Evolutionary conservation across 1,140 invertebrate species (phyloP).

Genomic region (Dendrolimus punctatus): DNA sequence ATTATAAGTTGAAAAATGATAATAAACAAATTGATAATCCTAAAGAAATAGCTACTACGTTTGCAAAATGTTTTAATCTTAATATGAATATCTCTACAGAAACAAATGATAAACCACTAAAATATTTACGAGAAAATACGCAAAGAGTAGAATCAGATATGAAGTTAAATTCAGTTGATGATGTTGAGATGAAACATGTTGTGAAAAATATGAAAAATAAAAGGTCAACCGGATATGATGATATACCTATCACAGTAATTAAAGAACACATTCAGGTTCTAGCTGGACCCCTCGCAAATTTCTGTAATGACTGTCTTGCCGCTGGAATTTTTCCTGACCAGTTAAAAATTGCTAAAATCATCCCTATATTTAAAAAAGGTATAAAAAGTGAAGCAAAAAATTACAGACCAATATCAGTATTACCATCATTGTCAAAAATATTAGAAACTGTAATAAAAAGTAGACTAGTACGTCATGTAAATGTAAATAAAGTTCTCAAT

Average conservation of each 20-base stretch:
- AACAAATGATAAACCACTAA: too few relatives aligned
- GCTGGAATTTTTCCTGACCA: conserved; percentile 13
- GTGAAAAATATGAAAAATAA: conserved; percentile 6
- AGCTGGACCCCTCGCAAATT: conserved; percentile 7
- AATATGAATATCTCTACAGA: not conserved
- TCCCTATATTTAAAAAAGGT: conserved; percentile 14
- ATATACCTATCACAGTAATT: conserved; percentile 9
- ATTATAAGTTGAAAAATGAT: too few relatives aligned
- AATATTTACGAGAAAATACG: too few relatives aligned
- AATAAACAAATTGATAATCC: too few relatives aligned
- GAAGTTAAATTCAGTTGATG: too few relatives aligned
- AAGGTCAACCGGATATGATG: conserved; percentile 10
- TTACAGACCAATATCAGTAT: conserved; percentile 9
- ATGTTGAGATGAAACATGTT: conserved; percentile 3
- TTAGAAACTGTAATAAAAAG: conserved; percentile 13
- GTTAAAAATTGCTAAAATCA: conserved; percentile 14
- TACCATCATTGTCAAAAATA: conserved; percentile 12
- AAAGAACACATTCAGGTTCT: conserved; percentile 14
- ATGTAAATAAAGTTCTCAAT: conserved; percentile 5
- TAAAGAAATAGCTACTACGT: not conserved
- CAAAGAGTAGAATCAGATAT: too few relatives aligned
- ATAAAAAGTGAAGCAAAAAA: conserved; percentile 5
- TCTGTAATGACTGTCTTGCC: conserved; percentile 11
- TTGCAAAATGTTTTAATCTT: not conserved
- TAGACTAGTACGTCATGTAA: conserved; percentile 7